Base-by-base conservation (phyloP, 2,113 vertebrate genomes). In the Phaetusa simplex region DNA sequence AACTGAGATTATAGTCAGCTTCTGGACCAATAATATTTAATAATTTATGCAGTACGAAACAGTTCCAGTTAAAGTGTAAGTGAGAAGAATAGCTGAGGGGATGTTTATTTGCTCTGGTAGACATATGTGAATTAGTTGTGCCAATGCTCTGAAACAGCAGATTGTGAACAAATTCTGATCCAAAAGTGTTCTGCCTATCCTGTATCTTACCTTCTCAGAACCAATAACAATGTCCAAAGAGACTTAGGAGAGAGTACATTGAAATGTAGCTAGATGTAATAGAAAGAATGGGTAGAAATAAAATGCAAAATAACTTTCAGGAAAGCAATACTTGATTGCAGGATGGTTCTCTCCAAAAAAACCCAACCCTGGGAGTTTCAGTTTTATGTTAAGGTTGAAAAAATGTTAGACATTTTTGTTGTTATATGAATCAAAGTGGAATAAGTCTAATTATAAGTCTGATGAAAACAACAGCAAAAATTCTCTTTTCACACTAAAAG, bases 291-390 rank as follows among this genome's bases (percentile, higher is more conserved):
- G 7, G 32, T 70, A 8, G 9, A 91, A 50, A 32, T n/a, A 65
- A 91, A 85, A 82, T 38, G 21, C 5, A 65, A 70, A 56, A 5
- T 34, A 30, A 13, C 8, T 71, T 79, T 62, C 42, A 61, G 22
- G 19, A 47, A 74, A 66, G 70, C 5, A 56, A 21, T 11, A 49
- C 4, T 13, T 38, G 20, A 53, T 13, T 62, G 12, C 19, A 50
- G 6, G 8, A 42, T 23, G 22, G 12, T 74, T 45, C 45, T 45
- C 14, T 91, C 29, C 9, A 77, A 70, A 69, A 43, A 24, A 38
- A 1, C 3, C 14, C 21, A 43, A 2, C 5, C 14, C 42, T 58
- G 1, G 0, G 3, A 80, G 11, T 47, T 6, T 82, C 8, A 45
- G 4, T 59, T 82, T 85, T 73, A 30, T 8, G 3, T 36, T 42